Base-by-base conservation (phyloP, 2,888 invertebrate genomes). In the Ptilodon capucinus region DNA sequence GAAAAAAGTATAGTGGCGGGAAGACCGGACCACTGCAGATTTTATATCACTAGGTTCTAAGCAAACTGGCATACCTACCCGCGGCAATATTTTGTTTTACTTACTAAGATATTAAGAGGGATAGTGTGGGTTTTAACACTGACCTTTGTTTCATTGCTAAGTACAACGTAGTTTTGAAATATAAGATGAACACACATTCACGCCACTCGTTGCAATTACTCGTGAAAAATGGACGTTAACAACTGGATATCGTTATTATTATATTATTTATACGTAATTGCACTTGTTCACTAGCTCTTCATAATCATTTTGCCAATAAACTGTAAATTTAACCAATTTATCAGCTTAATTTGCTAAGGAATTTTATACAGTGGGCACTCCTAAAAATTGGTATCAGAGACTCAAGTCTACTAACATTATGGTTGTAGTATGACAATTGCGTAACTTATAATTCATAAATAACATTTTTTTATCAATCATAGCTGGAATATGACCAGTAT, bases 191-290 rank as follows among this genome's bases (percentile, higher is more conserved):
- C 71, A 69, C 69, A 55, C 66, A 74, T 65, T 55, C 61, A 56
- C 42, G 60, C 60, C 68, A 68, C 48, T 62, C 68, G 58, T 76
- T 75, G 76, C 76, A 78, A 79, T 79, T 76, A 77, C 68, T 71
- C 74, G 68, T 76, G 78, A 76, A 84, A 80, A 79, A 84, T 86
- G 87, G 87, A 87, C 87, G 86, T 81, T 58, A 74, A 71, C 64
- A 46, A 64, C 68, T 78, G 76, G 71, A 71, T 77, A 74, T 77
- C 65, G 71, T 79, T 75, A 68, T 76, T 72, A 70, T 75, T 13
- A 71, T 62, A 76, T 74, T 74, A 76, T 76, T 39, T 76, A 74
- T 74, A 77, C 75, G 81, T 87, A 88, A 88, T 88, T 84, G 88
- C 89, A 89, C 87, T 89, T 89, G 77, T 78, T 78, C 51, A 54